phyloP scores from a whole-genome alignment of 2,113 vertebrate species.

The Xerus inauris region DNA sequence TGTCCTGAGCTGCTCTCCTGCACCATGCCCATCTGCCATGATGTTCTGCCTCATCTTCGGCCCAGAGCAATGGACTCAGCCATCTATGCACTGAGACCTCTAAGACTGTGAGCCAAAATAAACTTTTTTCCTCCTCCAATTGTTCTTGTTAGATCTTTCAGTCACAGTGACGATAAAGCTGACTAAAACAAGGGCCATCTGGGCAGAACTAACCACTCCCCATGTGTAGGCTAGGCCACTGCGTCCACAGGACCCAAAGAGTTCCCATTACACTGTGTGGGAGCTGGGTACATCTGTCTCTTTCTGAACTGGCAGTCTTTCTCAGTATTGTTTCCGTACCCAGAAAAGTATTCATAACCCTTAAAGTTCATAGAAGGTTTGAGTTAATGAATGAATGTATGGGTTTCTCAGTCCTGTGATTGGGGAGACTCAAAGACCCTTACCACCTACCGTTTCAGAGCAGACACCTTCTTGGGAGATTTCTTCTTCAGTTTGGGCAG shows the following conservation, averaged over 20 bases:
- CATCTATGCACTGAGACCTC: too few species aligned
- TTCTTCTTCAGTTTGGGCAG: constrained; percentile 98
- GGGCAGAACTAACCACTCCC: not conserved
- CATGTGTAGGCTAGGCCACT: fast-evolving
- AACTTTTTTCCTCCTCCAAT: too few species aligned
- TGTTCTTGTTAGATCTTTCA: too few species aligned
- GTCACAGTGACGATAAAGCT: too few species aligned
- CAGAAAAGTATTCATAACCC: not conserved
- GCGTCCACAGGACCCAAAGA: not conserved
- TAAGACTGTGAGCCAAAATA: too few species aligned
- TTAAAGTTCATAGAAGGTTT: not conserved
- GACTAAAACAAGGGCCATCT: not conserved
- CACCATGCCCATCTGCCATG: too few species aligned
- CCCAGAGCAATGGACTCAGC: too few species aligned
- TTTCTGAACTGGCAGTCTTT: not conserved
- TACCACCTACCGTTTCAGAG: constrained; percentile 93
- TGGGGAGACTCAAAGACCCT: not conserved
- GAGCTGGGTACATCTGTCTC: not conserved
- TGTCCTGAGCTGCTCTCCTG: too few species aligned
- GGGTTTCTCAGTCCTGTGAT: not conserved
- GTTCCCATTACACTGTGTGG: not conserved
- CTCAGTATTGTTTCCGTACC: not conserved
- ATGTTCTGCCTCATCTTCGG: too few species aligned
- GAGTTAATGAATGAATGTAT: not conserved
- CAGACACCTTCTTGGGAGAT: constrained; percentile 96